phyloP scores from a whole-genome alignment of 2,888 invertebrate species.

The Bombylius discolor region DNA sequence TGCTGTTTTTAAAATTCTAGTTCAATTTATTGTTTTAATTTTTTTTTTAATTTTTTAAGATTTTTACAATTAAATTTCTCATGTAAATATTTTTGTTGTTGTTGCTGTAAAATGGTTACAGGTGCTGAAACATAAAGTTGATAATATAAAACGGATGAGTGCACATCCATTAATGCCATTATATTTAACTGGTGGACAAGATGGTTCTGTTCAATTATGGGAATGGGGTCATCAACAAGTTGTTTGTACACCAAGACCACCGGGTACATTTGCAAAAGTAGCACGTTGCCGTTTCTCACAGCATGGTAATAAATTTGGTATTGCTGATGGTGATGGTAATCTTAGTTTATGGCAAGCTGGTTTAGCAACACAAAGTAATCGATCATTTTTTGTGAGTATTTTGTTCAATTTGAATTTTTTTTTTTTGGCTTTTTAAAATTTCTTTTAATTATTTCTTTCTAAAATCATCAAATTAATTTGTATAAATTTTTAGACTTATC shows the following conservation, averaged over 20 bases:
- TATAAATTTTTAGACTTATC: conserved; percentile 61
- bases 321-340: conserved; percentile 94
- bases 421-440: background rate
- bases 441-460: background rate
- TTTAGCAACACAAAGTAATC: conserved; percentile 56
- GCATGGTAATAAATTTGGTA: conserved; percentile 97
- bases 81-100: no score
- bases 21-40: conserved; percentile 18
- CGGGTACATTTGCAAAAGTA: conserved; percentile 90
- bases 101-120: conserved; percentile 30
- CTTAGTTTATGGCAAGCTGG: conserved; percentile 91
- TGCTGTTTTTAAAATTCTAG: conserved; percentile 9
- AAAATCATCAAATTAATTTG: background rate
- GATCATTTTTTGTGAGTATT: conserved; percentile 76
- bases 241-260: conserved; percentile 79
- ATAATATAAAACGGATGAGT: conserved; percentile 89
- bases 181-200: conserved; percentile 89
- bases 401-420: background rate
- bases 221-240: conserved; percentile 95
- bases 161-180: conserved; percentile 91
- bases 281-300: conserved; percentile 91
- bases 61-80: background rate
- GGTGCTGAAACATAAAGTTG: conserved; percentile 88
- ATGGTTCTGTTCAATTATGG: conserved; percentile 93
- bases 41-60: conserved; percentile 16